Percentiles rank a stretch among this genome's conserved stretches.
Conservation (phyloP, 2,888 invertebrate genomes). For the Harmothoe impar region DNA sequence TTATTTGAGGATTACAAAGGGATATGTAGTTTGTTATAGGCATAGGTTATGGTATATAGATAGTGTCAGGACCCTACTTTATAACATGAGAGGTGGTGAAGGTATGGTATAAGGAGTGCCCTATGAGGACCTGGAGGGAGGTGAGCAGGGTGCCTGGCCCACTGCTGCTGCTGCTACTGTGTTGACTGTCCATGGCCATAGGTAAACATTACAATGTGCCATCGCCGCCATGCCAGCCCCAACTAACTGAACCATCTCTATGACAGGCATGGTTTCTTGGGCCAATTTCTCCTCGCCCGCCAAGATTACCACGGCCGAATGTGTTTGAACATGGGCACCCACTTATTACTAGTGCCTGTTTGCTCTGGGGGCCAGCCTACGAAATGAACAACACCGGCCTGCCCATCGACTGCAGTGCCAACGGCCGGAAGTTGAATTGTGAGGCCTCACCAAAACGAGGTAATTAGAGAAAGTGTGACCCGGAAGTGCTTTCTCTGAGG, state of each 20-base stretch:
- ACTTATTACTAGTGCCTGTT: conserved; percentile 41
- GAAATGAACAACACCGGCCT: conserved; percentile 44
- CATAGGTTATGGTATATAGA: neutral
- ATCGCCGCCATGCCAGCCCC: neutral
- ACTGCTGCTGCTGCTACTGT: neutral
- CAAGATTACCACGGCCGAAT: conserved; percentile 37
- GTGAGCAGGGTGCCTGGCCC: too few relatives aligned
- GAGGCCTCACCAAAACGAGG: conserved; percentile 59
- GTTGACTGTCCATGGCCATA: neutral
- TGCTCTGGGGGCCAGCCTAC: neutral
- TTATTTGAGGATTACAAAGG: neutral
- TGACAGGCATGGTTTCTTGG: conserved; percentile 10
- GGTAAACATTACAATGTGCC: conserved; percentile 48
- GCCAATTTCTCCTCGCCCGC: neutral
- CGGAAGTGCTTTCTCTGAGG: conserved; percentile 6
- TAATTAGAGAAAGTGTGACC: conserved; percentile 55
- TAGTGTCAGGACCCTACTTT: neutral
- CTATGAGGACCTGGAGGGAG: too few relatives aligned
- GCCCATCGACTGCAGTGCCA: conserved; percentile 8
- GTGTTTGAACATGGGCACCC: conserved; percentile 42
- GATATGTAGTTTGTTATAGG: neutral
- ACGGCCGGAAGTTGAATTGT: conserved; percentile 38
- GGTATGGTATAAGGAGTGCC: neutral
- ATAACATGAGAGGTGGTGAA: neutral
- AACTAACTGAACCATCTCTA: conserved; percentile 48